phyloP scores from a whole-genome alignment of 2,113 vertebrate species.

The Cyprinodon tularosa region DNA sequence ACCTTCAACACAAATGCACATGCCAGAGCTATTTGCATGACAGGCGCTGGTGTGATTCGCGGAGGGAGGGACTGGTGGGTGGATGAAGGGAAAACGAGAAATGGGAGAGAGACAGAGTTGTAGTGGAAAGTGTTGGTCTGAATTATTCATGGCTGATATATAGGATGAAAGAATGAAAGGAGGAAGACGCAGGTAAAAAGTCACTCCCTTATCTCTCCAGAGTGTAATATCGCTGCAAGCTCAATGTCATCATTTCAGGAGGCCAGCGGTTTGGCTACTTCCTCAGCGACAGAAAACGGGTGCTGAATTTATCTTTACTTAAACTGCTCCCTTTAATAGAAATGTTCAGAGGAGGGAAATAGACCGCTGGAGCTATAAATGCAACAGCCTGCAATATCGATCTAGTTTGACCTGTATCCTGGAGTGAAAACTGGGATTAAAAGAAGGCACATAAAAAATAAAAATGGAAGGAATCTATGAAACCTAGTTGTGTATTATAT shows the following conservation, averaged over 20 bases:
- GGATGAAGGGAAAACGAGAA: slow-evolving; percentile 19
- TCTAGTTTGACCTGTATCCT: background rate
- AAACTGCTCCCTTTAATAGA: slow-evolving; percentile 23
- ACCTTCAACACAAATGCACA: slow-evolving; percentile 46
- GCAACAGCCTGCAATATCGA: background rate
- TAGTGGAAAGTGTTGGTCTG: slow-evolving; percentile 52
- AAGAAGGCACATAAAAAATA: background rate
- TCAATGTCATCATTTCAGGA: slow-evolving; percentile 49
- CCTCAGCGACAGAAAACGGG: slow-evolving; percentile 6
- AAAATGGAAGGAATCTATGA: background rate
- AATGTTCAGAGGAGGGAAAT: slow-evolving; percentile 7
- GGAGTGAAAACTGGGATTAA: background rate
- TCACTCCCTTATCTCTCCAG: slow-evolving; percentile 50
- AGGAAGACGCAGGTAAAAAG: slow-evolving; percentile 21
- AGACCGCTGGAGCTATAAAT: background rate
- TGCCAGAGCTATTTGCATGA: slow-evolving; percentile 69
- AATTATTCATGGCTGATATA: slow-evolving; percentile 74
- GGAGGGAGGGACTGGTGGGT: slow-evolving; percentile 37
- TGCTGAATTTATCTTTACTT: slow-evolving; percentile 7
- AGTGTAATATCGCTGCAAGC: slow-evolving; percentile 42
- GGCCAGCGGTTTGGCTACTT: slow-evolving; percentile 4
- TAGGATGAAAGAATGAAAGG: slow-evolving; percentile 39
- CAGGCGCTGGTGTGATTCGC: slow-evolving; percentile 53
- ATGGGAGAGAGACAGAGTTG: slow-evolving; percentile 12
- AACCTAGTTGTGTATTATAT: background rate